Base-by-base conservation (phyloP, 35 echinoderm and acorn worm species). In the Anneissia japonica region DNA sequence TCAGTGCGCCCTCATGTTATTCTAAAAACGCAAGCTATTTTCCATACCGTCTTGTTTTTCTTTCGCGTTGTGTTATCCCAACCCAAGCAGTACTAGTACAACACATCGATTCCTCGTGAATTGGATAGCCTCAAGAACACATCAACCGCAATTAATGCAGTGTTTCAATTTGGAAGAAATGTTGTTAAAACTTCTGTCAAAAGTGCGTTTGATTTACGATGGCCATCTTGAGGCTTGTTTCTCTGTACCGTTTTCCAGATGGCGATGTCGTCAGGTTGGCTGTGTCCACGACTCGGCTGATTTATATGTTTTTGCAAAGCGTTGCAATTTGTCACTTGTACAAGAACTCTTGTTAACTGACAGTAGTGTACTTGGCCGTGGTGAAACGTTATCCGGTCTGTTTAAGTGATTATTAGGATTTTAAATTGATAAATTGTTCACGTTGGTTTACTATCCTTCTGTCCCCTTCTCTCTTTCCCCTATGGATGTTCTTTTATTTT, bases 121-220 rank as follows among this genome's bases (percentile, higher is more conserved):
- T n/a, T n/a, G n/a, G n/a, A n/a, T n/a, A n/a, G n/a, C n/a, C n/a
- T n/a, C n/a, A n/a, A n/a, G 51, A 64, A 64, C 51, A 64, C 51
- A 64, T 64, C 51, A 64, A 64, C 10, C 26, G 51, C 51, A 64
- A 64, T 64, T 64, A 64, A n/a, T 64, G 1, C 6, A 23, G 19
- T 64, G 51, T 64, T 64, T 64, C 51, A 64, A 64, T 64, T 64
- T 64, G 5, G 10, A 64, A 64, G 21, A 64, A 64, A 64, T 64
- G 51, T 64, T 64, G 51, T 64, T 64, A 64, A n/a, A 64, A 64
- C 51, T 64, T 64, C 51, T 64, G 51, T 64, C 51, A 64, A 64
- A 64, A 9, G 19, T 64, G 2, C 51, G 1, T 9, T 2, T 64
- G 51, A 64, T 64, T 64, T 64, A 64, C 51, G 51, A 64, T 23